Percentiles rank a stretch among this genome's conserved stretches.
phyloP scores from a whole-genome alignment of 92 coral and sea anemone genomes.

The Ricordea florida region DNA sequence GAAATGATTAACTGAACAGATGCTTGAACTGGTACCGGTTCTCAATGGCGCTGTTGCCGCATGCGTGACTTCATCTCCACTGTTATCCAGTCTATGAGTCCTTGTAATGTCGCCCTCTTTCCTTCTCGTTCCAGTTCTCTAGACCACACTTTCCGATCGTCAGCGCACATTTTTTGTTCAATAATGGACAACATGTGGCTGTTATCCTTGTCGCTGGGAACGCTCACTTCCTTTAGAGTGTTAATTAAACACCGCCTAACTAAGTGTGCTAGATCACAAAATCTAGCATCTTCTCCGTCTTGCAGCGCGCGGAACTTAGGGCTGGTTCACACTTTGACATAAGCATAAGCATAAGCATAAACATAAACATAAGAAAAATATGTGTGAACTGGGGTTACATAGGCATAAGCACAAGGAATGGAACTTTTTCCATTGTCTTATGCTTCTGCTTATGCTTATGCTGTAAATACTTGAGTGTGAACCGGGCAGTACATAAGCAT shows the following conservation, averaged over 20 bases:
- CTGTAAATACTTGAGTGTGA: no score
- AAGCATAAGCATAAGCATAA: no score
- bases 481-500: no score
- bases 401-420: no score
- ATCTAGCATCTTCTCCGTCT: constrained; percentile 59
- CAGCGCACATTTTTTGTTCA: constrained; percentile 62
- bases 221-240: constrained; percentile 48
- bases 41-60: constrained; percentile 70
- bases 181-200: constrained; percentile 20
- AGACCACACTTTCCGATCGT: constrained; percentile 70
- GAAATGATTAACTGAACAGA: constrained; percentile 13
- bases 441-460: no score
- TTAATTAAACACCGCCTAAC: constrained; percentile 47
- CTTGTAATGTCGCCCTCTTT: constrained; percentile 51
- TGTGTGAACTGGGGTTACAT: no score
- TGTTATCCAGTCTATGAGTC: constrained; percentile 69
- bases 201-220: constrained; percentile 44
- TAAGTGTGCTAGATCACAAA: constrained; percentile 61
- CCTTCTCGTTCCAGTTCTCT: constrained; percentile 61
- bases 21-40: constrained; percentile 4
- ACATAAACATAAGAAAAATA: no score
- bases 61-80: constrained; percentile 57
- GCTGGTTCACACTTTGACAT: no score
- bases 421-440: no score
- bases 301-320: constrained; percentile 51